Percentiles rank a stretch among this genome's conserved stretches.
Conservation (phyloP, 2,888 invertebrate genomes). For the Monoplex corrugatus region DNA sequence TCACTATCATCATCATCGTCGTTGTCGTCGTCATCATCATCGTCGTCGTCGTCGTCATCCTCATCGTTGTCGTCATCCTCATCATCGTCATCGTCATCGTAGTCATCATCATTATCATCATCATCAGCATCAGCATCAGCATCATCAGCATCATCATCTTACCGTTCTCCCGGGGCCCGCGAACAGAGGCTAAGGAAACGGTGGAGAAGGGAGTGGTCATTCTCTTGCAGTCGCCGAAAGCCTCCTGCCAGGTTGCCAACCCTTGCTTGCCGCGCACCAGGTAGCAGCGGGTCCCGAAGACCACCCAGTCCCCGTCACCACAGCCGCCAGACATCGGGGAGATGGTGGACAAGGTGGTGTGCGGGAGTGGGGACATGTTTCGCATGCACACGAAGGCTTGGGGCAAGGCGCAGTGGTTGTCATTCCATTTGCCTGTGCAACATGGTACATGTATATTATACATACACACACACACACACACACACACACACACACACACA, state of each 20-base stretch:
- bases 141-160: no score
- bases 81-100: not conserved
- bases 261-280: slow-evolving; percentile 53
- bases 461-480: no score
- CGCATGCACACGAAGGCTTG: slow-evolving; percentile 70
- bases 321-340: slow-evolving; percentile 64
- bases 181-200: slow-evolving; percentile 17
- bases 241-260: slow-evolving; percentile 38
- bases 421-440: slow-evolving; percentile 73
- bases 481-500: no score
- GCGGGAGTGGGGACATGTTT: slow-evolving; percentile 52
- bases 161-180: slow-evolving; percentile 29
- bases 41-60: no score
- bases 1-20: no score
- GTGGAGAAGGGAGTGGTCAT: not conserved
- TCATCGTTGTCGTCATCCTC: not conserved
- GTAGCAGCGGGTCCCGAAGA: slow-evolving; percentile 67
- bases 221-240: slow-evolving; percentile 8
- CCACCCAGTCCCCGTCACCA: slow-evolving; percentile 62
- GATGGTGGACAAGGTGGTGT: slow-evolving; percentile 59
- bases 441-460: no score
- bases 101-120: not conserved
- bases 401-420: slow-evolving; percentile 65
- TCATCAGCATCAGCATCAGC: not conserved
- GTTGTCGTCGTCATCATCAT: no score